Evolutionary conservation across 2,797 vertebrate genomes (phyloP), one percentile per base, ranked within the genome.

Genomic region (Tenualosa ilisha): DNA sequence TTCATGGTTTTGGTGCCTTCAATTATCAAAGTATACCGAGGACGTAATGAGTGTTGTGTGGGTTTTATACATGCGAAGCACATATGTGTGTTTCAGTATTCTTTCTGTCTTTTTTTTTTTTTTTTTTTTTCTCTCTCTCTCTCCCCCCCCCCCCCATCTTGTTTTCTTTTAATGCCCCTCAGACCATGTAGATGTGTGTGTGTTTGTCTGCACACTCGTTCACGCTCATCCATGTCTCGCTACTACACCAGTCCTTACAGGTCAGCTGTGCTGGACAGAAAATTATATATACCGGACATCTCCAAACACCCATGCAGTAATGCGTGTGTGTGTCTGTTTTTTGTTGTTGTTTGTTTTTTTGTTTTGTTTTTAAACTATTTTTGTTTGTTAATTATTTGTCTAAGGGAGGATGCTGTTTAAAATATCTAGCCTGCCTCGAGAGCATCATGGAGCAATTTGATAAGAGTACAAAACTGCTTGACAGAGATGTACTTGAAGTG

Each of bases 1-100:
- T 86, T 92, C 91, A 91, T 93, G 82, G 86, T 92, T 79, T 86
- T 86, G 91, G 93, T 95, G 93, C 93, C 93, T 95, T 95, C 91
- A 90, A 93, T 91, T 89, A 88, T 86, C 93, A 65, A 61, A 82
- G 88, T 88, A 89, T 88, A 88, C 75, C 65, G 87, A 85, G 88
- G 84, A 75, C 81, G 85, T 83, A 12, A 82, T n/a, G 43, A 51
- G 22, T 79, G 65, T 89, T 85, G 56, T 82, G 22, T 72, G 40
- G 79, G 54, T 68, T 87, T 85, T 81, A 56, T 68, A 89, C 82
- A 84, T 87, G 86, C 43, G 82, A 43, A 88, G 84, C 90, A 86
- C 51, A 50, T 61, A 31, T 54, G 85, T 61, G 81, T 87, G 84
- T 86, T 82, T 65, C 81, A 65, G 79, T 87, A 31, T 68, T 51